Percentiles rank a stretch among this genome's conserved stretches.
phyloP scores from a whole-genome alignment of 2,797 vertebrate species.

The Pampus argenteus region DNA sequence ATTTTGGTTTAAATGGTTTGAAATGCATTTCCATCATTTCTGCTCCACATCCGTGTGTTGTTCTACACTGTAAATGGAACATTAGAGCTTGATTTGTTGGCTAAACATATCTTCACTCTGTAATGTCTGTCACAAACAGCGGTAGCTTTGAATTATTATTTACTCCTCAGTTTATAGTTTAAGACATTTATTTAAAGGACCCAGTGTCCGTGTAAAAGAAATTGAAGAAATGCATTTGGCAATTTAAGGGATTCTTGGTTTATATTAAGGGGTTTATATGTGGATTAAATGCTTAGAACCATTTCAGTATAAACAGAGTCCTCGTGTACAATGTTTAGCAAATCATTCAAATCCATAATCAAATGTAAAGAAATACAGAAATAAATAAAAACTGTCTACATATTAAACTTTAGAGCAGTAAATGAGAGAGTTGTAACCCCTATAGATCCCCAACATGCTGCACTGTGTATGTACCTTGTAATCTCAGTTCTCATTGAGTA shows the following conservation, averaged over 20 bases:
- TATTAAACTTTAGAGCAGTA: no score
- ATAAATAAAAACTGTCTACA: no score
- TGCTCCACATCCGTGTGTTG: neutral
- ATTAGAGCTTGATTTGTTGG: neutral
- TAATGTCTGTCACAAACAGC: neutral
- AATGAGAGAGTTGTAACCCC: no score
- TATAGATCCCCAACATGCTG: neutral
- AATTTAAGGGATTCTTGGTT: neutral
- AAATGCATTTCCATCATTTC: neutral
- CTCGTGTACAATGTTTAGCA: no score
- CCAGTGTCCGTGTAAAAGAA: neutral
- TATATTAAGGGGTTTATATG: neutral
- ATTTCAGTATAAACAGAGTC: neutral
- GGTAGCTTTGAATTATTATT: neutral
- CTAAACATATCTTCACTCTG: neutral
- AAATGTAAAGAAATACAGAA: no score
- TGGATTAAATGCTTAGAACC: neutral
- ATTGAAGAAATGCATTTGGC: neutral
- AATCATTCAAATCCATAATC: no score
- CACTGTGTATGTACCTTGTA: neutral
- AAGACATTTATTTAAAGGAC: neutral
- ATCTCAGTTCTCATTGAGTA: neutral
- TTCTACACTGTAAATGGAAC: slow-evolving; percentile 10
- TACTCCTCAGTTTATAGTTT: neutral
- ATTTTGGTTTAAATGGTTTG: neutral